phyloP scores from a whole-genome alignment of 2,113 vertebrate genomes.

The Podiceps cristatus region DNA sequence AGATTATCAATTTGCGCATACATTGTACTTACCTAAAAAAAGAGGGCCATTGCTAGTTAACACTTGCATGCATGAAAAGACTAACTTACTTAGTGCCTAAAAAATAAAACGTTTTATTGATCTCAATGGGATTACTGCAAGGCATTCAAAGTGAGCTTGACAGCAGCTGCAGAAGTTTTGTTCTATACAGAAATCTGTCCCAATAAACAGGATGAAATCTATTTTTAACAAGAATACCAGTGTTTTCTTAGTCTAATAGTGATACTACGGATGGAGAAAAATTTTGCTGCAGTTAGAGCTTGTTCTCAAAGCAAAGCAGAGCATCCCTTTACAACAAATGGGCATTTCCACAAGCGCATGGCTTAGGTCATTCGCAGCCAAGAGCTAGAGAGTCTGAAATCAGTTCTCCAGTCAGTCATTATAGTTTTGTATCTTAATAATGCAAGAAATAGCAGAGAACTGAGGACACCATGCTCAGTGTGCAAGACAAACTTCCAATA shows the following conservation, averaged over 20 bases:
- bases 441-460: not conserved
- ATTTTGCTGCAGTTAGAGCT: not conserved
- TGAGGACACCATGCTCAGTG: not conserved
- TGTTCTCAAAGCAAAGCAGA: not conserved
- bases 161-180: not conserved
- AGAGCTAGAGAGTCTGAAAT: not conserved
- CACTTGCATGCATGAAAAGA: not conserved
- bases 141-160: not conserved
- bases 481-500: not conserved
- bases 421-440: not conserved
- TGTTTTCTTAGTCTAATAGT: not conserved
- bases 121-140: not conserved
- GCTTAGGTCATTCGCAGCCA: not conserved
- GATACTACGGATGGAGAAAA: not conserved
- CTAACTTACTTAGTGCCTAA: not conserved
- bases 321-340: not conserved
- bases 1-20: not conserved
- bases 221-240: not conserved
- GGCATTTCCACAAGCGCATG: not conserved
- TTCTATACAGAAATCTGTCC: not conserved
- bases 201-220: not conserved
- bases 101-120: not conserved
- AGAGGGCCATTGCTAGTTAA: rapidly evolving
- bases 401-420: not conserved
- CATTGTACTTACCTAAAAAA: not conserved